Base-by-base conservation (phyloP, 1,140 invertebrate species). In the Atta texana region DNA sequence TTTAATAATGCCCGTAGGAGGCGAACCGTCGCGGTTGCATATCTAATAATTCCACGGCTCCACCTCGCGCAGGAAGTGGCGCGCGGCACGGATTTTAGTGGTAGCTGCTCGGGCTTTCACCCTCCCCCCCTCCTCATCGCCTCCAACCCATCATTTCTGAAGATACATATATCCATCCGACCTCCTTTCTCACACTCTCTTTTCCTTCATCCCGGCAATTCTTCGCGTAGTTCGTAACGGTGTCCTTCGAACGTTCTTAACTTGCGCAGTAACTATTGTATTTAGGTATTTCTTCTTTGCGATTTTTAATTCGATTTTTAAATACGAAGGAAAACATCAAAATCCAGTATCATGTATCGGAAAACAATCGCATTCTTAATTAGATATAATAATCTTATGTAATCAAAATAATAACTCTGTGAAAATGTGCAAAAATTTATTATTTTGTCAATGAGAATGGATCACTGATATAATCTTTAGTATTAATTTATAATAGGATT, bases 1-100 rank as follows among this genome's bases (percentile, higher is more conserved):
- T 95, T 94, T 95, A 94, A 94, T 94, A 94, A 94, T 93, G 91
- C 91, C 88, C 88, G 92, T 92, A 91, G 93, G 92, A 92, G 90
- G 90, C 88, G 82, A 92, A 88, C 87, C 89, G 92, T 90, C 92
- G 91, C 81, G 92, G 93, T 94, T 94, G 93, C 93, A 93, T 92
- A 93, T 94, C 93, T 94, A 94, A 94, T 94, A 94, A 94, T 94
- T 94, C 92, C 92, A 88, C 76, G 91, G 80, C 59, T 88, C 86
- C 87, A 89, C 88, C 90, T 90, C 90, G 81, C 82, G 84, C 91
- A 90, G 90, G 88, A 91, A 91, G 91, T 91, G 88, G 87, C 90
- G 87, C 88, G 91, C 85, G 77, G 77, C 86, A 85, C 81, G 89
- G 74, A 91, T 91, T 91, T 91, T 91, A 91, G 90, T 87, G 76